Conservation (phyloP, 2,113 vertebrate species). For the Corydoras maculifer region DNA sequence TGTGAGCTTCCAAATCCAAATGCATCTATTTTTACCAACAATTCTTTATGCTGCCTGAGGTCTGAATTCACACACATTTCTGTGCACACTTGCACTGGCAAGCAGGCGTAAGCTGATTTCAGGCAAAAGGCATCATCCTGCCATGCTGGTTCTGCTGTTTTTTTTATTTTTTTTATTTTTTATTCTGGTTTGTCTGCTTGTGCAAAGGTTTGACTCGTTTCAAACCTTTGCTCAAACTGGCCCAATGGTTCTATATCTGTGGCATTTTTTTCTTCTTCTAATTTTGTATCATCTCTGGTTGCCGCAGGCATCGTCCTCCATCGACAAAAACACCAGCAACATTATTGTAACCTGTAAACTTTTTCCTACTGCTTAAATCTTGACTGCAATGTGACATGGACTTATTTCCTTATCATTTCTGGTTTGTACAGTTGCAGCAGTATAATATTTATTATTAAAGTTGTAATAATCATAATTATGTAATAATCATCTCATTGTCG, state of each 20-base stretch:
- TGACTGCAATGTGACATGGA: neutral
- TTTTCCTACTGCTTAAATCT: neutral
- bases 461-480: no score
- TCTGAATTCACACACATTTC: neutral
- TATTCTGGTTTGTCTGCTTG: constrained; percentile 1
- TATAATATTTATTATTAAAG: no score
- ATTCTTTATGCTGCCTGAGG: constrained; percentile 5
- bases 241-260: neutral
- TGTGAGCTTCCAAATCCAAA: neutral
- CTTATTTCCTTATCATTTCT: neutral
- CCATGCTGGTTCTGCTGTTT: neutral
- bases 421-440: no score
- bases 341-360: neutral
- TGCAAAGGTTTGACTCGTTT: neutral
- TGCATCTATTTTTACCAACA: neutral
- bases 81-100: neutral
- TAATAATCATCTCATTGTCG: no score
- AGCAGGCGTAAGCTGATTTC: constrained; percentile 7
- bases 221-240: neutral
- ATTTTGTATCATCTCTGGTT: neutral
- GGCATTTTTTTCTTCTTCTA: neutral
- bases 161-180: neutral
- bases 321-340: neutral
- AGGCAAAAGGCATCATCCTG: constrained; percentile 1
- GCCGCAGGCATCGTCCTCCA: neutral